Evolutionary conservation across 2,888 invertebrate species (phyloP), one percentile per base, ranked within the genome.

Genomic region (Eudasyphora cyanicolor): DNA sequence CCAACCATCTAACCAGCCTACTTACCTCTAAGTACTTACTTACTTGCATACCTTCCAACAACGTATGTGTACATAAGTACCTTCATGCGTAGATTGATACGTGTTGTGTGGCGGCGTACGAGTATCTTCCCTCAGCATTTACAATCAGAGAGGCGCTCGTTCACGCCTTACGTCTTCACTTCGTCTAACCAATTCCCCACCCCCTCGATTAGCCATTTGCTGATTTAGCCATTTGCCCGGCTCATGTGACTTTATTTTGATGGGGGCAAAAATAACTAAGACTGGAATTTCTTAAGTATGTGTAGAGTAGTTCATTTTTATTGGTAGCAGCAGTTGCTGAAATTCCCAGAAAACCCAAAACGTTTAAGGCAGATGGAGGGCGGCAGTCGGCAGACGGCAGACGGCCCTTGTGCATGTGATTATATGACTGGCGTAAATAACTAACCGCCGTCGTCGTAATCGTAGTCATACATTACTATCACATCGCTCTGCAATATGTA

Each of bases 201-300:
- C n/a, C 60, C 17, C 60, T 27, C 29, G 17, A 24, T 24, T n/a
- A 12, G 4, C 29, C 57, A 57, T 12, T 12, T 69, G 54, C 49
- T 79, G 38, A 75, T 67, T 60, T 49, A 60, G 69, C 49, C 45
- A 49, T 45, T 27, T 49, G 45, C 45, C 54, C 24, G 24, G 49
- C 79, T 80, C 79, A 80, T 80, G 79, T 80, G 79, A 80, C 79
- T 80, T 74, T 79, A 17, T 70, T 70, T 42, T 79, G 21, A 38
- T 24, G 79, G 12, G 35, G 2, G 49, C 12, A 45, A 27, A 57
- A 69, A n/a, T n/a, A 73, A 57, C 17, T 1, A 24, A 42, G 1
- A 49, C 57, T 57, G 57, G 45, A 74, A 64, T 73, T 69, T 60
- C 17, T 70, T 38, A 17, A 69, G 69, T n/a, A n/a, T n/a, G n/a